Evolutionary conservation across 2,888 invertebrate species (phyloP).

Genomic region (Chironomus tentans): DNA sequence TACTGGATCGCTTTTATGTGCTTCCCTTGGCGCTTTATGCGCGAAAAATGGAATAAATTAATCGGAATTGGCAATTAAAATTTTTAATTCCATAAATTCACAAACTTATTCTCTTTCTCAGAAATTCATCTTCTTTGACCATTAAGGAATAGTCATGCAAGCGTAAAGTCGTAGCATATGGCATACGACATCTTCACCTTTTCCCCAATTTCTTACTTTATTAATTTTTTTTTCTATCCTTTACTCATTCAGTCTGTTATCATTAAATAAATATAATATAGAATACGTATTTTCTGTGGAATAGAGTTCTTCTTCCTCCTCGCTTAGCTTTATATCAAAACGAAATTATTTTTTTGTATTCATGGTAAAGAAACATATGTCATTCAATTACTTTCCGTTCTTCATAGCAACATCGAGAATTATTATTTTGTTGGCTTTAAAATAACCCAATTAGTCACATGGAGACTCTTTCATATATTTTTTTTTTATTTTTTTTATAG

Average conservation of each 20-base stretch:
- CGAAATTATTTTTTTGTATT: too few relatives aligned
- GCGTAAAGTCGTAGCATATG: constrained; percentile 1
- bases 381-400: neutral
- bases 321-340: too few relatives aligned
- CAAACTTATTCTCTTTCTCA: neutral
- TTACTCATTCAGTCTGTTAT: constrained; percentile 13
- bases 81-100: neutral
- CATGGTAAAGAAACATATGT: neutral
- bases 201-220: neutral
- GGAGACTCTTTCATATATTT: neutral
- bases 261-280: neutral
- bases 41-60: neutral
- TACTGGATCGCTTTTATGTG: neutral
- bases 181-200: constrained; percentile 14
- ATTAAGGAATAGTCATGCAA: neutral
- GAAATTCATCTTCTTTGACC: neutral
- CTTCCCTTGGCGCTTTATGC: neutral
- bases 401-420: too few relatives aligned
- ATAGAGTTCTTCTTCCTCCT: too few relatives aligned
- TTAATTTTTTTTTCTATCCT: neutral
- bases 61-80: neutral
- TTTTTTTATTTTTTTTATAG: neutral
- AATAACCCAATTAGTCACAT: constrained; percentile 12
- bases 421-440: neutral
- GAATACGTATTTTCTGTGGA: neutral